A percentile compares a stretch with the other conserved stretches of the same genome.
phyloP scores from a whole-genome alignment of 2,888 invertebrate species.

The Dendrolimus houi region DNA sequence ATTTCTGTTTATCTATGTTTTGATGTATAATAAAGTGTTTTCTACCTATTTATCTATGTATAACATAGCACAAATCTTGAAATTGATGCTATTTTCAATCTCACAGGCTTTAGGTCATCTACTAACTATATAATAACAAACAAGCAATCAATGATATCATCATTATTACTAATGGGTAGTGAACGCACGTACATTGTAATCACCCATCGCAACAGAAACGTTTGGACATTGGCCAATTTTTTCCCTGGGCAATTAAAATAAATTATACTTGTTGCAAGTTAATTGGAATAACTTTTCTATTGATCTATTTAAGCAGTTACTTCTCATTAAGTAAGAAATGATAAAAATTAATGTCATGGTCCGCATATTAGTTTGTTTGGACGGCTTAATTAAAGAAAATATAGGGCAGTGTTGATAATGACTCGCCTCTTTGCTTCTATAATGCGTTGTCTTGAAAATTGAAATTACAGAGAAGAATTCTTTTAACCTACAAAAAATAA shows the following conservation, averaged over 20 bases:
- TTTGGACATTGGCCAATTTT: not conserved
- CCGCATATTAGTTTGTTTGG: not conserved
- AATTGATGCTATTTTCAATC: too few relatives aligned
- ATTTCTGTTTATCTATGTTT: too few relatives aligned
- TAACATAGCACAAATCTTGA: too few relatives aligned
- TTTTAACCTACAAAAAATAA: too few relatives aligned
- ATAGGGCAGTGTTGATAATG: not conserved
- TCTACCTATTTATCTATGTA: too few relatives aligned
- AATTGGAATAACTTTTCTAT: constrained; percentile 15
- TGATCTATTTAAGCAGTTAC: constrained; percentile 13
- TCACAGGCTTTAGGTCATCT: too few relatives aligned
- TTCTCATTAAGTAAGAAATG: constrained; percentile 13
- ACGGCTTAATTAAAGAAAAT: not conserved
- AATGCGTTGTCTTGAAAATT: not conserved
- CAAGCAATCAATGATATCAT: constrained; percentile 1
- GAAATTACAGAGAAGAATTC: not conserved
- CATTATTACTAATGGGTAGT: not conserved
- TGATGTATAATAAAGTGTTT: too few relatives aligned
- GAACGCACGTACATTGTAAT: not conserved
- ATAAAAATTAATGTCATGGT: constrained; percentile 10
- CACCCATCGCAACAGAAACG: not conserved
- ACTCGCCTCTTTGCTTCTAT: not conserved
- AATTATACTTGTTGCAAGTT: not conserved
- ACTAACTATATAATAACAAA: not conserved
- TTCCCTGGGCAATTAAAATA: not conserved